These are phyloP conservation scores for Catocala fraxini DNA, from an alignment of 2,888 invertebrate genomes.

Conservation along the genomic window DNA sequence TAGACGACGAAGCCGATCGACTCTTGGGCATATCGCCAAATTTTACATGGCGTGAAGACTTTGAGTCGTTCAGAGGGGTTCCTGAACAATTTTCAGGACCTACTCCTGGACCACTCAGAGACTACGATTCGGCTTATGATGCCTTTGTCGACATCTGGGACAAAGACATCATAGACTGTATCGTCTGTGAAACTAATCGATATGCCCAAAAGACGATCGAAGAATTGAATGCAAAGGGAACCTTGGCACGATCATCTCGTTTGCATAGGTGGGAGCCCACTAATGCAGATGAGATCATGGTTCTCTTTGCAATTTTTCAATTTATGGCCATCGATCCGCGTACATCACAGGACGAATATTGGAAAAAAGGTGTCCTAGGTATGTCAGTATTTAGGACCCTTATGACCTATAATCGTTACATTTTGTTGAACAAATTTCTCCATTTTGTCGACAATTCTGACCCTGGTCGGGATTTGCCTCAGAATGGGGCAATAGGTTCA, in stretches of 20 bases:
- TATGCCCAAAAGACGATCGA: too few species aligned
- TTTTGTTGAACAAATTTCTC: conserved; percentile 37
- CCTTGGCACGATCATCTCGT: conserved; percentile 21
- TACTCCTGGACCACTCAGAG: conserved; percentile 33
- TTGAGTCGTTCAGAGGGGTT: conserved; percentile 29
- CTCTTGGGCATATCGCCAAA: conserved; percentile 11
- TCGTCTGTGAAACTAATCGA: conserved; percentile 2
- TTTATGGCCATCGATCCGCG: not conserved
- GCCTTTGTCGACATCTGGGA: conserved; percentile 37
- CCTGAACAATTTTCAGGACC: not conserved
- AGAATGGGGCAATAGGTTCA: not conserved
- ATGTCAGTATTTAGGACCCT: conserved; percentile 18
- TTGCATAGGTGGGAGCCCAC: conserved; percentile 2
- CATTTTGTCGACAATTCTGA: conserved; percentile 28
- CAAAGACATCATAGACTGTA: conserved; percentile 36
- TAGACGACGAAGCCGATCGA: conserved; percentile 28
- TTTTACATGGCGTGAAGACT: conserved; percentile 31
- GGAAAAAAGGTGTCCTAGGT: too few species aligned
- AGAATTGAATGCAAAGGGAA: conserved; percentile 1
- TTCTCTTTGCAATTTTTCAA: conserved; percentile 30
- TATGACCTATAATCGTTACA: conserved; percentile 30
- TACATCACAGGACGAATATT: too few species aligned
- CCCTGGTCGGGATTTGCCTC: conserved; percentile 12
- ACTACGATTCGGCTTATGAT: conserved; percentile 36
- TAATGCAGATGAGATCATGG: not conserved